A percentile compares a stretch with the other conserved stretches of the same genome.
Conservation (phyloP, 1,140 invertebrate species). For the Argopecten irradians region DNA sequence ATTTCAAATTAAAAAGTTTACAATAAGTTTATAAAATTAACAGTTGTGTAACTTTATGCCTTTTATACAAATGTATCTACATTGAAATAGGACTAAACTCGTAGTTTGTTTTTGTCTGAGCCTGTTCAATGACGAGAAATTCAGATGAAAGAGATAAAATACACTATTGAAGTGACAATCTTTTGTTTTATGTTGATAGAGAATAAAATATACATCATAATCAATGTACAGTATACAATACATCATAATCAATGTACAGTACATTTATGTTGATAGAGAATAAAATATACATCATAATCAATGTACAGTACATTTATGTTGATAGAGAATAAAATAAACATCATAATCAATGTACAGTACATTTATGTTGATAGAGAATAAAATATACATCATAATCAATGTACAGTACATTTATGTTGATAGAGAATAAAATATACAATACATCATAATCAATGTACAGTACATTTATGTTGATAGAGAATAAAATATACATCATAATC, state of each 20-base stretch:
- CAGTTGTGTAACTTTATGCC: not conserved
- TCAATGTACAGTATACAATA: too few species aligned
- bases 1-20: not conserved
- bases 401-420: not conserved
- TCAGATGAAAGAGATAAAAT: not conserved
- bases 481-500: not conserved
- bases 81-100: slow-evolving; percentile 2
- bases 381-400: not conserved
- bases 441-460: not conserved
- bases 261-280: too few species aligned
- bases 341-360: not conserved
- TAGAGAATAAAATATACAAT: too few species aligned
- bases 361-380: too few species aligned
- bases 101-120: not conserved
- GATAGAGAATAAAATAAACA: too few species aligned
- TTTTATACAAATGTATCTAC: not conserved
- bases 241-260: not conserved
- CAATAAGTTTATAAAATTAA: not conserved
- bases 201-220: not conserved
- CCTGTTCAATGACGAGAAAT: not conserved
- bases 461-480: too few species aligned
- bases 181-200: not conserved
- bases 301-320: not conserved
- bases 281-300: not conserved
- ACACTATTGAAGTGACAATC: not conserved